Evolutionary conservation across 2,113 vertebrate genomes (phyloP).

Genomic region (Colinus virginianus): DNA sequence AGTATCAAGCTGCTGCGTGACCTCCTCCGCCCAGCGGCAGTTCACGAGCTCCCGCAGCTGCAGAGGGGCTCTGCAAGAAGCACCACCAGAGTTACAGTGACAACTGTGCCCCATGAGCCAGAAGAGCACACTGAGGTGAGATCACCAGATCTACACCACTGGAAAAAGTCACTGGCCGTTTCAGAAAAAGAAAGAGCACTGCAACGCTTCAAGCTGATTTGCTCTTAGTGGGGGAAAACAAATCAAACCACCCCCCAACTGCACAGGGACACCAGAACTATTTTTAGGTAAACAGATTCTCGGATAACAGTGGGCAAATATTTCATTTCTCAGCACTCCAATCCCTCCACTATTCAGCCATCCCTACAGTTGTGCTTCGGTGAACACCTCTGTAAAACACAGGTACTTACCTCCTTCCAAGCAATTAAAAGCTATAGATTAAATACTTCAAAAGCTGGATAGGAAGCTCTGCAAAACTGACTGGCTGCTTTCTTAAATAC

Average conservation of each 20-base stretch:
- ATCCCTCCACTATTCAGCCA: neutral
- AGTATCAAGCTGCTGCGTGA: conserved; percentile 96
- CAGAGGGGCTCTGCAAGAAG: conserved; percentile 86
- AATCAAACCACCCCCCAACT: neutral
- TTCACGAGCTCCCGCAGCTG: conserved; percentile 97
- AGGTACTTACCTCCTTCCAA: neutral
- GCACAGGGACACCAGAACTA: neutral
- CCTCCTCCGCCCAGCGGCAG: conserved; percentile 98
- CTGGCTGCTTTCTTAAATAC: neutral
- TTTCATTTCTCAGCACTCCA: neutral
- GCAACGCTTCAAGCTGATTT: accelerated
- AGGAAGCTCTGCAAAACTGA: neutral
- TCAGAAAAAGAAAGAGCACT: neutral
- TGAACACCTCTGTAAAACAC: neutral
- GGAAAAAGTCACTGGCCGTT: neutral
- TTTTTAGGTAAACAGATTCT: neutral
- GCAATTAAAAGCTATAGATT: neutral
- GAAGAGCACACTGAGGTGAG: neutral
- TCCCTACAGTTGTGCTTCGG: neutral
- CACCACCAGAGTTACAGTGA: neutral
- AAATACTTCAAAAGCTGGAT: neutral
- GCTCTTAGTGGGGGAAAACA: neutral
- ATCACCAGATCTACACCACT: neutral
- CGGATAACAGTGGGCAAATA: neutral
- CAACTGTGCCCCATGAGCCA: neutral